Evolutionary conservation across 2,113 vertebrate genomes (phyloP), one percentile per base, ranked within the genome.

Genomic region (Telmatochromis sp.): DNA sequence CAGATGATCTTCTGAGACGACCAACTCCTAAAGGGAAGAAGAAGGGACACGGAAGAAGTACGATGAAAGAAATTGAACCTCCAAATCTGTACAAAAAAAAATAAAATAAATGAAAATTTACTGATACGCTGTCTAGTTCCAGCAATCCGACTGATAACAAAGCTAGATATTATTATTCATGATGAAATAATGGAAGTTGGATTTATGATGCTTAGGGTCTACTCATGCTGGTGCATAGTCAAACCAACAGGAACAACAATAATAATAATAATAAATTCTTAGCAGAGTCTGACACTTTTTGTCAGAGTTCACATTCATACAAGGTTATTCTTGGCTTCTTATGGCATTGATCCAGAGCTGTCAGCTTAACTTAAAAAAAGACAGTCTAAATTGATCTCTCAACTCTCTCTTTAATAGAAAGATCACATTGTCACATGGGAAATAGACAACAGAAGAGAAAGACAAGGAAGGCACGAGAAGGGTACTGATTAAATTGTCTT

Each of bases 401-500:
- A 96, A 95, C 92, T 95, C 86, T 93, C 84, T 89, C 85, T 93
- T 94, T 96, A 96, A 96, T 96, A 96, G 95, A 97, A 96, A 96
- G 93, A 97, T 96, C 95, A 95, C 89, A 85, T 73, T 54, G 85
- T 94, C 96, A 42, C 95, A 93, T 85, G 94, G 96, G 96, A 89
- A 94, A 93, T 89, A 91, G 87, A 87, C 78, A 86, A 90, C 91
- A 90, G 87, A 86, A 86, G 40, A 57, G 35, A 85, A 84, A 47
- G 75, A 85, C 49, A 35, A 81, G 47, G 79, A 86, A 68, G 85
- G 82, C 65, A 49, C 28, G 23, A 89, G 83, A 87, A 91, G 89
- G 86, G 82, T 94, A 88, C 96, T 97, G 97, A 97, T 97, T 97
- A 96, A 96, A 96, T 96, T 95, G 94, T 96, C 95, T 96, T 97